These are phyloP conservation scores for Eublepharis macularius DNA, from an alignment of 2,113 vertebrate genomes.

Conservation along the genomic window DNA sequence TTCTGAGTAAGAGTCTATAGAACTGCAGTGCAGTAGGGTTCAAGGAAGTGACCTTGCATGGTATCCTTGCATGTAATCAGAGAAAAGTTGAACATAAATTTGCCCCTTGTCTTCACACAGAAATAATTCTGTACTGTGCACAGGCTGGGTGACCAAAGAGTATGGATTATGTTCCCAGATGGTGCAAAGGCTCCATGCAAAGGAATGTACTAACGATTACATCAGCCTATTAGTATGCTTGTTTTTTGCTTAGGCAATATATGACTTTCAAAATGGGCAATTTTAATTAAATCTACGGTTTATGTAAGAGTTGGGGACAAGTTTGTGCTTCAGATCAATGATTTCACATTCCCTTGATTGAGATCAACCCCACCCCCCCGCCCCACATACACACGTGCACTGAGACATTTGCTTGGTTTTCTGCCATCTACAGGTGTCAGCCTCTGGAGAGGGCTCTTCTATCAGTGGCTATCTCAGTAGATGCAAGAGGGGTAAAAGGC, in stretches of 20 bases:
- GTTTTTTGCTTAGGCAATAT: background rate
- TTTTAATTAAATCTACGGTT: background rate
- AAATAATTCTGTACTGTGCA: background rate
- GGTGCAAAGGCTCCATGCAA: background rate
- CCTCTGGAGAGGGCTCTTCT: slow-evolving; percentile 85
- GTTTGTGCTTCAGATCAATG: too few relatives aligned
- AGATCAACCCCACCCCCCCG: too few relatives aligned
- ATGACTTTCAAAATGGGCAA: background rate
- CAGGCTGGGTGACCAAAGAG: too few relatives aligned
- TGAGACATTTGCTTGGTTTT: slow-evolving; percentile 29
- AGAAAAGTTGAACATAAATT: background rate
- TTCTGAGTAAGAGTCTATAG: background rate
- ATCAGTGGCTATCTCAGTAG: slow-evolving; percentile 90
- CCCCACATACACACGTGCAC: too few relatives aligned
- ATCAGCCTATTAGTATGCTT: background rate
- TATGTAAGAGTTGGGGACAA: background rate
- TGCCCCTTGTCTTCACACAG: background rate
- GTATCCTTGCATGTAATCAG: background rate
- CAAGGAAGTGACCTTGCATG: background rate
- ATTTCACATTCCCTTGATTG: too few relatives aligned
- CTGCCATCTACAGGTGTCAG: slow-evolving; percentile 78
- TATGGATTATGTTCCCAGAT: background rate
- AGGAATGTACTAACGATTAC: background rate
- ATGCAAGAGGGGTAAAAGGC: slow-evolving; percentile 90
- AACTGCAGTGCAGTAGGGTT: too few relatives aligned